Evolutionary conservation across 2,113 vertebrate genomes (phyloP).

Genomic region (Heterocephalus glaber): DNA sequence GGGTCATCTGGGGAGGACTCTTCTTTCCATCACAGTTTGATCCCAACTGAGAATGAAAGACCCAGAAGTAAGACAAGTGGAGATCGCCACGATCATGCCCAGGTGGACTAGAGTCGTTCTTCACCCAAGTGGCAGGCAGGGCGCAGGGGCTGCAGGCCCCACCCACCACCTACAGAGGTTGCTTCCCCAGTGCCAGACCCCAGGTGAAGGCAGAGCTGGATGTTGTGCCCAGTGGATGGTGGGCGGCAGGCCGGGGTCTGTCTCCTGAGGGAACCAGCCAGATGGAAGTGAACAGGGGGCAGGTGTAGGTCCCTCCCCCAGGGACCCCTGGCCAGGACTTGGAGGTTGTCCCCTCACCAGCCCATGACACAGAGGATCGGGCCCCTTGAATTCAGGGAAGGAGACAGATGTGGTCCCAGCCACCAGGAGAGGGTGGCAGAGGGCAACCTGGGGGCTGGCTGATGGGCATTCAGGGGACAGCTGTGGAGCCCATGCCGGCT

Average conservation of each 20-base stretch:
- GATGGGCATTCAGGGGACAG: no score
- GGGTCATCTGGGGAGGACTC: not conserved
- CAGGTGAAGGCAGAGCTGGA: not conserved
- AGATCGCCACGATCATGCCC: accelerated
- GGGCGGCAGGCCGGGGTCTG: not conserved
- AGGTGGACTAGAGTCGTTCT: not conserved
- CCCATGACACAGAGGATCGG: not conserved
- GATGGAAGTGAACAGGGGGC: not conserved
- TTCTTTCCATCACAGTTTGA: not conserved
- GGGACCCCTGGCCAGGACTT: not conserved
- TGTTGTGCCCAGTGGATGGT: accelerated
- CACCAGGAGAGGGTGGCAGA: no score
- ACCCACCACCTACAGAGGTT: not conserved
- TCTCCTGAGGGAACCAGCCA: not conserved
- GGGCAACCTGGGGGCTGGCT: not conserved
- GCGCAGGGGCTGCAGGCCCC: not conserved
- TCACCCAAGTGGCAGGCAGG: not conserved
- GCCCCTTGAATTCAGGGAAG: not conserved
- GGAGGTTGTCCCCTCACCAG: no score
- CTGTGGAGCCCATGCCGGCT: not conserved
- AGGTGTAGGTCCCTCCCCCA: not conserved
- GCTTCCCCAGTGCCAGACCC: not conserved
- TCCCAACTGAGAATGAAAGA: not conserved
- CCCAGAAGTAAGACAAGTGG: not conserved
- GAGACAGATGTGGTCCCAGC: no score